These are phyloP conservation scores for Lamellibrachia satsuma DNA, from an alignment of 2,888 invertebrate species.

Conservation along the genomic window DNA sequence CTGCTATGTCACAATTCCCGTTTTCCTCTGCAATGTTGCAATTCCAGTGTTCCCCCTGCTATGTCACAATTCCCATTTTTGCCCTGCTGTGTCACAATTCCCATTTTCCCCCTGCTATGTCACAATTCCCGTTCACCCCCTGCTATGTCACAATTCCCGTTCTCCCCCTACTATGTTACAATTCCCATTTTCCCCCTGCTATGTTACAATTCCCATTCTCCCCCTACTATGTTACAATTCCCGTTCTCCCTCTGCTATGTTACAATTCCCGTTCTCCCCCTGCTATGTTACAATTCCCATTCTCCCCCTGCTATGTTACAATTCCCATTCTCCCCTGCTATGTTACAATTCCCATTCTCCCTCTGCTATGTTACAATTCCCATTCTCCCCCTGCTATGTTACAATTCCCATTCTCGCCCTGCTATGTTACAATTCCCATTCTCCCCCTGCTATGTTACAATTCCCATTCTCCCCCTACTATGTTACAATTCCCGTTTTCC, in stretches of 20 bases:
- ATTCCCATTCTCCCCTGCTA: not conserved
- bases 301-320: not conserved
- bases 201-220: not conserved
- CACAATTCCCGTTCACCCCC: too few relatives aligned
- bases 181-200: not conserved
- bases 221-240: not conserved
- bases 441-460: not conserved
- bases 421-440: not conserved
- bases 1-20: too few relatives aligned
- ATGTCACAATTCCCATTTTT: too few relatives aligned
- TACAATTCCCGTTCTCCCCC: not conserved
- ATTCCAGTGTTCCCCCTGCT: too few relatives aligned
- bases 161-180: too few relatives aligned
- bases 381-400: not conserved
- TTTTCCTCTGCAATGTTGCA: too few relatives aligned
- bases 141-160: too few relatives aligned
- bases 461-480: not conserved
- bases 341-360: not conserved
- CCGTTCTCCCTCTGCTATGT: not conserved
- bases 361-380: too few relatives aligned
- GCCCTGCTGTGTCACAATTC: too few relatives aligned
- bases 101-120: too few relatives aligned
- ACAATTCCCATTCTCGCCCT: not conserved
- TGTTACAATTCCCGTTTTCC: too few relatives aligned
- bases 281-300: not conserved